phyloP scores from a whole-genome alignment of 2,888 invertebrate species.

The Chloroclystis v-ata region DNA sequence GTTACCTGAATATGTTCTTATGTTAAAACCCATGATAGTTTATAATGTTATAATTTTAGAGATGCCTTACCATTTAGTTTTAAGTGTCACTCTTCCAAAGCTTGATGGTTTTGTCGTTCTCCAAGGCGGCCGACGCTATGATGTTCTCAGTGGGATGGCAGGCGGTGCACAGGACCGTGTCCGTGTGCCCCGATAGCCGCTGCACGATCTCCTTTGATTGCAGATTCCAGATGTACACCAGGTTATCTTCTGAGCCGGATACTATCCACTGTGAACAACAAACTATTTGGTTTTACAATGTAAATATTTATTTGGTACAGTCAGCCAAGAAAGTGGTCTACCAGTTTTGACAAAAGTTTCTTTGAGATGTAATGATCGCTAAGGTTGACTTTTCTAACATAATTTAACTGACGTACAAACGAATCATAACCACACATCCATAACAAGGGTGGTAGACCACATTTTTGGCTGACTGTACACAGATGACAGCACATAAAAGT shows the following conservation, averaged over 20 bases:
- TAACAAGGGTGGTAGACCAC: no score
- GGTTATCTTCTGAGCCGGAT: conserved; percentile 99
- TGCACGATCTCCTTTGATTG: conserved; percentile 99
- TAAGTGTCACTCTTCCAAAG: conserved; percentile 98
- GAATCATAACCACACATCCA: no score
- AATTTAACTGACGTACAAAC: no score
- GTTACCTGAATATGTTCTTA: no score
- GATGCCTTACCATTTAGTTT: conserved; percentile 35
- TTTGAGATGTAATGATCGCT: no score
- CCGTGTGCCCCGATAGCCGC: conserved; percentile 96
- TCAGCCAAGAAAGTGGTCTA: no score
- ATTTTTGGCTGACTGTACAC: no score
- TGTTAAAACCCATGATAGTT: no score
- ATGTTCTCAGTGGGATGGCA: conserved; percentile 99
- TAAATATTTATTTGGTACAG: no score
- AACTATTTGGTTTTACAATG: background rate
- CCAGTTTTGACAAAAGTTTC: no score
- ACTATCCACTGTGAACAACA: conserved; percentile 92
- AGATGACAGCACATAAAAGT: no score
- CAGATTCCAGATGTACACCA: conserved; percentile 99
- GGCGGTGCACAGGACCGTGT: conserved; percentile 97
- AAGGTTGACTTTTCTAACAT: no score
- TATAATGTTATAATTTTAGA: background rate
- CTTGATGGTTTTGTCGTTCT: conserved; percentile 99
- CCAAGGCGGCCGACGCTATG: conserved; percentile 98